A percentile compares a stretch with the other conserved stretches of the same genome.
These are phyloP conservation scores for Scomber colias DNA, from an alignment of 2,113 vertebrate genomes.

Conservation along the genomic window DNA sequence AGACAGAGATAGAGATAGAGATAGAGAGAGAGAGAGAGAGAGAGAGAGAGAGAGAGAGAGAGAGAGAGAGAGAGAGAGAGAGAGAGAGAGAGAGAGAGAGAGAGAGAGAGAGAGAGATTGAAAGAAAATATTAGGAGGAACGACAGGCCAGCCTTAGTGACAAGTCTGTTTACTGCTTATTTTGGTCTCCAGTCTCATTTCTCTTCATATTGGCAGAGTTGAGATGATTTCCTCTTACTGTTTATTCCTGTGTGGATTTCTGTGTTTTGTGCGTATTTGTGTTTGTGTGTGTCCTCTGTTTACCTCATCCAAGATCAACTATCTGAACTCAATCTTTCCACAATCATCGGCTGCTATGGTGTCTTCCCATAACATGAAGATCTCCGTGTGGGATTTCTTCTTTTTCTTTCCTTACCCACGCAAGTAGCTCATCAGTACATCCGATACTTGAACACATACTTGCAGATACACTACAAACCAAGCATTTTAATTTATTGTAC, in stretches of 20 bases:
- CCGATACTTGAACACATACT: neutral
- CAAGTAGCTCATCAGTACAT: neutral
- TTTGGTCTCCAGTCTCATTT: conserved; percentile 66
- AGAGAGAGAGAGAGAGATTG: conserved; percentile 19
- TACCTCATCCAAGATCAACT: conserved; percentile 19
- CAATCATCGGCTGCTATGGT: conserved; percentile 36
- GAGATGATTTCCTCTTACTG: conserved; percentile 59
- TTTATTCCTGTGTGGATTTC: conserved; percentile 65
- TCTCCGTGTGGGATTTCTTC: conserved; percentile 46
- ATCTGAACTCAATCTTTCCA: conserved; percentile 60
- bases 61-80: neutral
- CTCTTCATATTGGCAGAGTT: conserved; percentile 65
- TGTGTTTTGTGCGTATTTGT: conserved; percentile 39
- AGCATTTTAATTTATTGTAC: too few species aligned
- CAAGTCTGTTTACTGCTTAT: conserved; percentile 69
- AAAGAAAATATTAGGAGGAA: conserved; percentile 57
- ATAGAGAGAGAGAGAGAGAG: conserved; percentile 7
- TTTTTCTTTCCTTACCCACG: conserved; percentile 23
- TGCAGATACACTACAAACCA: neutral
- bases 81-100: neutral
- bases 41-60: conserved; percentile 21
- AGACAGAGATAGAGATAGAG: too few species aligned
- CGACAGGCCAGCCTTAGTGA: conserved; percentile 55
- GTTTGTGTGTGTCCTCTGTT: neutral
- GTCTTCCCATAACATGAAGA: conserved; percentile 12